Evolutionary conservation across 2,113 vertebrate genomes (phyloP).

Genomic region (Plestiodon gilberti): DNA sequence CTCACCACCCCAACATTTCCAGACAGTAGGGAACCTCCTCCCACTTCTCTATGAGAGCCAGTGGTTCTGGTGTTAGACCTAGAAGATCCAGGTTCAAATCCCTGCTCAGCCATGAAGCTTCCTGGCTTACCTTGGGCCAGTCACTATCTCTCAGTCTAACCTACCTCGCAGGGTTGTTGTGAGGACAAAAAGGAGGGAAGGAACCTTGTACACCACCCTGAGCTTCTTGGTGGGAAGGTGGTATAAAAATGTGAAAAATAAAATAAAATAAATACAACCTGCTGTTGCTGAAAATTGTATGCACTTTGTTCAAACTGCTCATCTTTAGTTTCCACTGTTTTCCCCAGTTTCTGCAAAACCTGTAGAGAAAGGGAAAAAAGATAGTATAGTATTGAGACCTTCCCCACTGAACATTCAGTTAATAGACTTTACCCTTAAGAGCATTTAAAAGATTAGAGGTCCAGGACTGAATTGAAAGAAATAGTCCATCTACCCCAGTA

Average conservation of each 20-base stretch:
- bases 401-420: no score
- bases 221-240: no score
- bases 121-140: no score
- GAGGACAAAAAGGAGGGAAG: no score
- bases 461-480: neutral
- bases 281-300: slow-evolving; percentile 85
- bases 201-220: no score
- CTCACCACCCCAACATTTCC: neutral
- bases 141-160: no score
- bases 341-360: slow-evolving; percentile 93
- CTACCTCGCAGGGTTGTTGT: no score
- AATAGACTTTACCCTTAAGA: neutral
- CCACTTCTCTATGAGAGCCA: neutral
- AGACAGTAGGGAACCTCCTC: neutral
- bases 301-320: slow-evolving; percentile 86
- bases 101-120: no score
- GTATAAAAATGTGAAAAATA: no score
- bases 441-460: neutral
- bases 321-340: slow-evolving; percentile 89
- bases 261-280: slow-evolving; percentile 78
- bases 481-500: neutral
- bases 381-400: neutral
- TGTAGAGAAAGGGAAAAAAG: slow-evolving; percentile 52
- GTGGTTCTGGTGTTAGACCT: no score
- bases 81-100: no score